These are phyloP conservation scores for Stratiomys singularior DNA, from an alignment of 2,888 invertebrate species.

Conservation along the genomic window DNA sequence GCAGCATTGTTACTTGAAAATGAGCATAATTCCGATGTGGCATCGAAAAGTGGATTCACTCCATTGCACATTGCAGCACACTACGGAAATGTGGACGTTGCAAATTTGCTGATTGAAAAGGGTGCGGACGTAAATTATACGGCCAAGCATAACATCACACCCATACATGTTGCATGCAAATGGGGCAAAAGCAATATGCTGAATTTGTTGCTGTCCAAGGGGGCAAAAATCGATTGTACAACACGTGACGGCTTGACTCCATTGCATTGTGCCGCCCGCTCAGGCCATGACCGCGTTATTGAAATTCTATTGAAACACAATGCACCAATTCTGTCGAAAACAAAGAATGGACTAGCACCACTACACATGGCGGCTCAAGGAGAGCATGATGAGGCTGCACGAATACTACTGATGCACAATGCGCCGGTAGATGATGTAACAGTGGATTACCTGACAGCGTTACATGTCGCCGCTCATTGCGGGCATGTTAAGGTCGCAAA, in stretches of 20 bases:
- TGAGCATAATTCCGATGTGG: constrained; percentile 96
- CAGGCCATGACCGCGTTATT: constrained; percentile 95
- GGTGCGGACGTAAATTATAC: constrained; percentile 96
- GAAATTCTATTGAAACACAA: constrained; percentile 87
- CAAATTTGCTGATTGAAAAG: constrained; percentile 84
- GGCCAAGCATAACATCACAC: constrained; percentile 98
- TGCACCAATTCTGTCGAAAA: constrained; percentile 94
- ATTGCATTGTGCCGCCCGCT: constrained; percentile 95
- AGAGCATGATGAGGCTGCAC: constrained; percentile 96
- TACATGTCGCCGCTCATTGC: constrained; percentile 96
- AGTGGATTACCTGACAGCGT: constrained; percentile 95
- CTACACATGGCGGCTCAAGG: constrained; percentile 99
- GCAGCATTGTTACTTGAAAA: constrained; percentile 92
- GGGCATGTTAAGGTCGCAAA: constrained; percentile 94
- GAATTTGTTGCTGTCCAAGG: constrained; percentile 84
- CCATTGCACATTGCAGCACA: constrained; percentile 98
- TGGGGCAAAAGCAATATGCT: constrained; percentile 98
- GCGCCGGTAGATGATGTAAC: constrained; percentile 99
- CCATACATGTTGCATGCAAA: constrained; percentile 96
- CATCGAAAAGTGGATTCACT: constrained; percentile 97
- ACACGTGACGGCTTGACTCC: constrained; percentile 96
- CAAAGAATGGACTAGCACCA: constrained; percentile 96
- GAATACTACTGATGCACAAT: constrained; percentile 89
- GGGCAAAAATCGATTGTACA: constrained; percentile 91
- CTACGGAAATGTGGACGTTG: constrained; percentile 97